Conservation (phyloP, 2,797 vertebrate species). For the Cyprinella venusta region DNA sequence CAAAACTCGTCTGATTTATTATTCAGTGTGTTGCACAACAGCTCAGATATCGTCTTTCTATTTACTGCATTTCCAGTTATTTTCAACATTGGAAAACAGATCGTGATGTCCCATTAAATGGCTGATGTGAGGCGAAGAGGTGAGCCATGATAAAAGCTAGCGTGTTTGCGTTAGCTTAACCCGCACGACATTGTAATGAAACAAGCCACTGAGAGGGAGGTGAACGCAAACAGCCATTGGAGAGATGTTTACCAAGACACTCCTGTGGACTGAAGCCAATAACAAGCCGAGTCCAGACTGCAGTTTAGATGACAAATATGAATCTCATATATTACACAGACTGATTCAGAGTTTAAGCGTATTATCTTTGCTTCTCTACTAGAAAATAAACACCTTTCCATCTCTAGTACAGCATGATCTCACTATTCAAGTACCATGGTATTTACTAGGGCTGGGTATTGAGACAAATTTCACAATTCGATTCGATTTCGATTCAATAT, state of each 20-base stretch:
- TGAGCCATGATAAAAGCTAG: constrained; percentile 6
- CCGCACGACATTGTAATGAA: neutral
- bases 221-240: constrained; percentile 37
- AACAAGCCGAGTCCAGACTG: neutral
- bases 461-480: too few relatives aligned
- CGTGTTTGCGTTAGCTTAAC: constrained; percentile 36
- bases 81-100: constrained; percentile 4
- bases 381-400: neutral
- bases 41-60: neutral
- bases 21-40: neutral
- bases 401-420: too few relatives aligned
- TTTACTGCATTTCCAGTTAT: neutral
- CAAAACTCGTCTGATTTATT: neutral
- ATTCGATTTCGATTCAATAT: too few relatives aligned
- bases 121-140: neutral
- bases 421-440: too few relatives aligned
- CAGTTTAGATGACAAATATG: constrained; percentile 8
- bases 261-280: neutral
- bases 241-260: constrained; percentile 14
- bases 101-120: neutral
- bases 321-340: neutral
- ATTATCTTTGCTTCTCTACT: neutral
- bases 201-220: constrained; percentile 10
- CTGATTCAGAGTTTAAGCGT: neutral
- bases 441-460: too few relatives aligned